A percentile compares a stretch with the other conserved stretches of the same genome.
Conservation (phyloP, 2,888 invertebrate species). For the Enoplolaimus lenunculus region DNA sequence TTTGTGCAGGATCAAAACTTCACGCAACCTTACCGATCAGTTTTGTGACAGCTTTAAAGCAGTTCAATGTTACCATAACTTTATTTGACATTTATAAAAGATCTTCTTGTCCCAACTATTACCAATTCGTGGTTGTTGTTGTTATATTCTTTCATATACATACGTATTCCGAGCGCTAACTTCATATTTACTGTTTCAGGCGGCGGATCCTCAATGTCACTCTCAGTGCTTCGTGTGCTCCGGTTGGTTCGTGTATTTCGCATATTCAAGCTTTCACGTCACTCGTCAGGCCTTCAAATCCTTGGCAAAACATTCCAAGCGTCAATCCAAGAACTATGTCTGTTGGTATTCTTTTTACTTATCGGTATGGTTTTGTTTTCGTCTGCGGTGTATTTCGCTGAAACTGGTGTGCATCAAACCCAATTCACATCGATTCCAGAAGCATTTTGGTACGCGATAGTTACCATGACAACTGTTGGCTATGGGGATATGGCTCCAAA, state of each 20-base stretch:
- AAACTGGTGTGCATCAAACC: slow-evolving; percentile 39
- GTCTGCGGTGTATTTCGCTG: slow-evolving; percentile 47
- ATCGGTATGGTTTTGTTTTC: slow-evolving; percentile 45
- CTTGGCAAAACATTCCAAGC: slow-evolving; percentile 47
- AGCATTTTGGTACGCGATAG: slow-evolving; percentile 46
- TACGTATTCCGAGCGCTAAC: no score
- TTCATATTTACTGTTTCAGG: no score
- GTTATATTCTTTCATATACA: no score
- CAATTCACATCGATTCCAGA: slow-evolving; percentile 40
- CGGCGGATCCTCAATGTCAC: slow-evolving; percentile 42
- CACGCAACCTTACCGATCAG: no score
- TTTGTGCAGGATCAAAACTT: no score
- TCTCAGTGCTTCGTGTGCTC: slow-evolving; percentile 47
- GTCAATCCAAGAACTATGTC: slow-evolving; percentile 44
- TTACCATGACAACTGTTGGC: slow-evolving; percentile 46
- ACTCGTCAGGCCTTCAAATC: slow-evolving; percentile 47
- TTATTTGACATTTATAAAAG: no score
- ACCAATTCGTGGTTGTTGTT: no score
- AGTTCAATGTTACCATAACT: no score
- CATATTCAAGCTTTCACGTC: slow-evolving; percentile 47
- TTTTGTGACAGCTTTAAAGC: no score
- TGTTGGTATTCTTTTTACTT: slow-evolving; percentile 45
- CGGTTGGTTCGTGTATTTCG: slow-evolving; percentile 41
- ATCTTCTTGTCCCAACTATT: no score
- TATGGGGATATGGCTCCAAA: slow-evolving; percentile 43